A percentile compares a stretch with the other conserved stretches of the same genome.
Conservation (phyloP, 1,140 invertebrate species). For the Lordiphosa mommai region DNA sequence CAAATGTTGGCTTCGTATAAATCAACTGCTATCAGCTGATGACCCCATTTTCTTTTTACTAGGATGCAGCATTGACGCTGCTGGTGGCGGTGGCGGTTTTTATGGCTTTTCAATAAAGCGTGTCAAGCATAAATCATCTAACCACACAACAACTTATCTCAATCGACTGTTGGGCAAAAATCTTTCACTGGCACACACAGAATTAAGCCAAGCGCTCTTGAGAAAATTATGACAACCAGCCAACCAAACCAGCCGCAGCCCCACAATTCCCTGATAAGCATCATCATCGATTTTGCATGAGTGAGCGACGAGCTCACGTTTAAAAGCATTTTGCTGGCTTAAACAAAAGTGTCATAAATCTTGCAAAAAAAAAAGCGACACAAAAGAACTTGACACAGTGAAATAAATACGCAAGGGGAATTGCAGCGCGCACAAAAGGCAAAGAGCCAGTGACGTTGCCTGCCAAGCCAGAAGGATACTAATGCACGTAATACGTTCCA, state of each 20-base stretch:
- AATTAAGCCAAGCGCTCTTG: conserved; percentile 61
- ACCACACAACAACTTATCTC: conserved; percentile 54
- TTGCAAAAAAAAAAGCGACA: conserved; percentile 41
- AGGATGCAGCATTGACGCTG: background rate
- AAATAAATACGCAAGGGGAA: conserved; percentile 45
- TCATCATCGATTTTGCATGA: conserved; percentile 68
- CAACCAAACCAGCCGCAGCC: conserved; percentile 22
- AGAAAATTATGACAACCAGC: conserved; percentile 63
- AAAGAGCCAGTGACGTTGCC: conserved; percentile 10
- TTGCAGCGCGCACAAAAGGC: conserved; percentile 24
- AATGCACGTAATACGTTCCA: conserved; percentile 75
- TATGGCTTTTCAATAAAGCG: conserved; percentile 72
- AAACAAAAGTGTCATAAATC: conserved; percentile 77
- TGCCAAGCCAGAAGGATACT: conserved; percentile 45
- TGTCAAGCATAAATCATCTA: conserved; percentile 73
- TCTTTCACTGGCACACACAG: conserved; percentile 36
- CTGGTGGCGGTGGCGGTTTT: conserved; percentile 6
- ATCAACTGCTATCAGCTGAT: conserved; percentile 73
- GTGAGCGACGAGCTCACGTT: conserved; percentile 34
- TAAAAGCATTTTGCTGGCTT: conserved; percentile 50
- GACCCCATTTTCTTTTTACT: conserved; percentile 44
- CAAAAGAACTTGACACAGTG: conserved; percentile 63
- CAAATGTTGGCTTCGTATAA: conserved; percentile 63
- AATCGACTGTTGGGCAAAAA: conserved; percentile 43
- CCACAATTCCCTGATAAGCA: conserved; percentile 38